phyloP scores from a whole-genome alignment of 2,888 invertebrate genomes.

The Cataglyphis albicans region DNA sequence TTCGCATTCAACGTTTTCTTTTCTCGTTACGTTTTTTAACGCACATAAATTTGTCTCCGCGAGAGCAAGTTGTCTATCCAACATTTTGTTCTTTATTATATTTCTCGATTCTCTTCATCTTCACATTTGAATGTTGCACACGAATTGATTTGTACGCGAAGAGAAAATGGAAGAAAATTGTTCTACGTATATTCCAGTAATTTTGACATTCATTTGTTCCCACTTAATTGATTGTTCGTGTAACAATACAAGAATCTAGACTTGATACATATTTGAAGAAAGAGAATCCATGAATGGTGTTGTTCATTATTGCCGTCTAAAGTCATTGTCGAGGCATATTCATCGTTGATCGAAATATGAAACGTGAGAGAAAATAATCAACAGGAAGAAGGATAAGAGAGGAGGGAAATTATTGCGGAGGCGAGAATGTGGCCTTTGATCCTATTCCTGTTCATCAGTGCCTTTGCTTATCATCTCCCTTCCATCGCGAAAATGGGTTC shows the following conservation, averaged over 20 bases:
- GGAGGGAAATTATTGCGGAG: conserved; percentile 24
- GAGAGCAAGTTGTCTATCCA: neutral
- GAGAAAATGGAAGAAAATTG: conserved; percentile 3
- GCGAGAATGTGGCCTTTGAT: conserved; percentile 63
- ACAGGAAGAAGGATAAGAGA: neutral
- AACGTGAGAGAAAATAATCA: neutral
- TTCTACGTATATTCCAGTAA: conserved; percentile 7
- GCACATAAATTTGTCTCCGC: conserved; percentile 29
- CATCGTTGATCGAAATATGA: neutral
- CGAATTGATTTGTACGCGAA: neutral
- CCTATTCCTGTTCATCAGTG: conserved; percentile 67
- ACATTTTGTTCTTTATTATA: neutral
- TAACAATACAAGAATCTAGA: neutral
- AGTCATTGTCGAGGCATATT: neutral
- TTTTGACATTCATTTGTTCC: neutral
- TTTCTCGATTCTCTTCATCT: neutral
- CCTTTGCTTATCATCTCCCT: conserved; percentile 60
- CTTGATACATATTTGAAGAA: neutral
- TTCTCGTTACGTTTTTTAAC: conserved; percentile 25
- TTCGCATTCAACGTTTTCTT: conserved; percentile 42
- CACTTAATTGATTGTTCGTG: neutral
- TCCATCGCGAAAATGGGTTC: conserved; percentile 64
- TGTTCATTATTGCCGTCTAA: neutral
- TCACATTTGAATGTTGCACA: neutral
- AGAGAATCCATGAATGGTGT: neutral